Evolutionary conservation across 1,140 invertebrate genomes (phyloP).

Genomic region (Idris sp.): DNA sequence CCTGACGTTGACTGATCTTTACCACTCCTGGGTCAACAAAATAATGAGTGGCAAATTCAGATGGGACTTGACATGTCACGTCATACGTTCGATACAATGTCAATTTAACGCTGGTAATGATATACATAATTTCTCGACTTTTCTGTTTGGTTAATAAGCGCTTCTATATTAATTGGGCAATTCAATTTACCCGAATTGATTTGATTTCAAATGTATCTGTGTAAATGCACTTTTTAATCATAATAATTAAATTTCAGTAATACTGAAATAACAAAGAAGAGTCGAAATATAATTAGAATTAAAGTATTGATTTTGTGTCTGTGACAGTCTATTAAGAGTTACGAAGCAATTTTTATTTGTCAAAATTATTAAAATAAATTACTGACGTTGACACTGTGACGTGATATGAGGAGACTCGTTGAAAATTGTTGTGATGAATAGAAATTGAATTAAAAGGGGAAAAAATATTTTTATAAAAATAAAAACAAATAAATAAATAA

Average conservation of each 20-base stretch:
- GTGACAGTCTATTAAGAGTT: conserved; percentile 46
- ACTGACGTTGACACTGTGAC: conserved; percentile 49
- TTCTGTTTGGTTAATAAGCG: conserved; percentile 39
- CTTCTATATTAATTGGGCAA: conserved; percentile 42
- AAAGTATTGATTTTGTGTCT: conserved; percentile 54
- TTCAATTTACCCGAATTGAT: conserved; percentile 27
- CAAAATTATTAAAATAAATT: conserved; percentile 57
- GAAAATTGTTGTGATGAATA: no score
- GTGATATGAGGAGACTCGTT: conserved; percentile 36
- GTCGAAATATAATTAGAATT: conserved; percentile 30
- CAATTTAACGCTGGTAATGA: conserved; percentile 47
- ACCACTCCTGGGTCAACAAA: conserved; percentile 54
- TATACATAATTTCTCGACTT: conserved; percentile 48
- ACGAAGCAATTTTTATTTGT: conserved; percentile 48
- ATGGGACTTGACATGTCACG: conserved; percentile 42
- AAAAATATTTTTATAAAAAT: no score
- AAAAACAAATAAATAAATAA: no score
- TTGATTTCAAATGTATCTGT: conserved; percentile 35
- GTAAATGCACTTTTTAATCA: conserved; percentile 26
- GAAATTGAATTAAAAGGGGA: no score
- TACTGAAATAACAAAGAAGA: conserved; percentile 19
- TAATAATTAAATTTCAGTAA: conserved; percentile 39
- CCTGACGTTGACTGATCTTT: conserved; percentile 57
- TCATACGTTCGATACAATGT: conserved; percentile 31
- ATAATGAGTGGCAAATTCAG: conserved; percentile 57